A percentile compares a stretch with the other conserved stretches of the same genome.
phyloP scores from a whole-genome alignment of 1,140 invertebrate genomes.

The Anastrepha ludens region DNA sequence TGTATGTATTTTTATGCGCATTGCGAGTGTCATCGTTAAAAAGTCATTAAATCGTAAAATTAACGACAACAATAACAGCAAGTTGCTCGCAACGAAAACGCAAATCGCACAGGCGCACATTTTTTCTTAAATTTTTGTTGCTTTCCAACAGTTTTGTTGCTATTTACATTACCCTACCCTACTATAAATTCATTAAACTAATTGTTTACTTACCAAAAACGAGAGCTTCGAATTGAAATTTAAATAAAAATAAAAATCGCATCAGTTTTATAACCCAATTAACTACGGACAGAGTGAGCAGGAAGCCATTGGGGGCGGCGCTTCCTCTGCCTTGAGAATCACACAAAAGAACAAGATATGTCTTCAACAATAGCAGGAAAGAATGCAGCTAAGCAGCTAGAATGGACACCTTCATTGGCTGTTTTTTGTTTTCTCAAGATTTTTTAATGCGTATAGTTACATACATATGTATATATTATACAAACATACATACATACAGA shows the following conservation, averaged over 20 bases:
- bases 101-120: constrained; percentile 26
- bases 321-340: neutral
- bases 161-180: constrained; percentile 17
- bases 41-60: constrained; percentile 52
- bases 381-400: neutral
- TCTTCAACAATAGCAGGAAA: neutral
- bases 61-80: constrained; percentile 39
- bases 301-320: neutral
- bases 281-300: neutral
- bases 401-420: neutral
- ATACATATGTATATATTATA: neutral
- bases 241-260: constrained; percentile 43
- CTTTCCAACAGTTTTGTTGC: neutral
- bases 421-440: neutral
- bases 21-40: constrained; percentile 43
- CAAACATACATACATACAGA: neutral
- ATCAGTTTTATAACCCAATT: constrained; percentile 27
- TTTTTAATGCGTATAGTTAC: neutral
- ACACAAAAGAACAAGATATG: neutral
- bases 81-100: neutral
- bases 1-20: neutral
- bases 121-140: neutral
- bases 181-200: constrained; percentile 49
- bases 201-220: constrained; percentile 48
- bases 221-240: constrained; percentile 32